Conservation (phyloP, 2,888 invertebrate species). For the Amblyjoppa proteus region DNA sequence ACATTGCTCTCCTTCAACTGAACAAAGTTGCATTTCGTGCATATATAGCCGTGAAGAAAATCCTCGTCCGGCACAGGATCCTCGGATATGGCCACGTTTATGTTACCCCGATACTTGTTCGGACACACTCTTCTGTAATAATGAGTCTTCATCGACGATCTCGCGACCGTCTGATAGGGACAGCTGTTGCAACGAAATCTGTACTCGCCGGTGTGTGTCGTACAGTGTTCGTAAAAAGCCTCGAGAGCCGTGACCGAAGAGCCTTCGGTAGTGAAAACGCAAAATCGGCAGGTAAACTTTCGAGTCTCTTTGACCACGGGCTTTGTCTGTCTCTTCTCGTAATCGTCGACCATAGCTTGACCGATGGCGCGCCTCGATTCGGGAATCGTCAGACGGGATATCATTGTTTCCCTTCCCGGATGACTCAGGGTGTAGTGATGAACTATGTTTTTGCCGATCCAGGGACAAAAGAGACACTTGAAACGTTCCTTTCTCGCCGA, state of each 20-base stretch:
- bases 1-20: slow-evolving; percentile 89
- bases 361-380: slow-evolving; percentile 87
- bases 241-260: slow-evolving; percentile 75
- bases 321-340: slow-evolving; percentile 68
- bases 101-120: slow-evolving; percentile 64
- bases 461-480: slow-evolving; percentile 88
- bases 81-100: slow-evolving; percentile 72
- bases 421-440: slow-evolving; percentile 89
- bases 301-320: slow-evolving; percentile 56
- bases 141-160: slow-evolving; percentile 80
- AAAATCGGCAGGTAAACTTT: slow-evolving; percentile 81
- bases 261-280: slow-evolving; percentile 75
- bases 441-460: slow-evolving; percentile 88
- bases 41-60: slow-evolving; percentile 87
- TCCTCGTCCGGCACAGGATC: slow-evolving; percentile 76
- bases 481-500: slow-evolving; percentile 78
- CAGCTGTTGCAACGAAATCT: slow-evolving; percentile 89
- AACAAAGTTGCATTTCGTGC: slow-evolving; percentile 90
- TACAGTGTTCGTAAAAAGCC: slow-evolving; percentile 90
- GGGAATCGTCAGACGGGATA: slow-evolving; percentile 87
- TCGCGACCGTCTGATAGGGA: slow-evolving; percentile 81
- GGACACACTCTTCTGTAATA: slow-evolving; percentile 80
- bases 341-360: slow-evolving; percentile 85
- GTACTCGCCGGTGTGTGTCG: slow-evolving; percentile 92
- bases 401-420: slow-evolving; percentile 88